These are phyloP conservation scores for Polypedilum vanderplanki DNA, from an alignment of 1,140 invertebrate genomes.

Conservation along the genomic window DNA sequence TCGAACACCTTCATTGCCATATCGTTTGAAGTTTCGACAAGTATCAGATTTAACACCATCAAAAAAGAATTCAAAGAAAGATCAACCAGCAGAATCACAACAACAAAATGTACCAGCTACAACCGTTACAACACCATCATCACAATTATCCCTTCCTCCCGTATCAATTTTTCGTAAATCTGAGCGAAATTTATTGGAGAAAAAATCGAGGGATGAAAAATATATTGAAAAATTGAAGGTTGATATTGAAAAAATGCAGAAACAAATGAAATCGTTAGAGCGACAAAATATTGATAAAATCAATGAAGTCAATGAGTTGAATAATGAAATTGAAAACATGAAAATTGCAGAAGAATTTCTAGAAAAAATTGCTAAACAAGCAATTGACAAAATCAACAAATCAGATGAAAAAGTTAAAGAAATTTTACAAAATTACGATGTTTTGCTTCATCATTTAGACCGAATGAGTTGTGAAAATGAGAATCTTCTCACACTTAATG, in stretches of 20 bases:
- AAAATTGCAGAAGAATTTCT: neutral
- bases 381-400: slow-evolving; percentile 8
- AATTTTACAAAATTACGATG: slow-evolving; percentile 15
- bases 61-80: slow-evolving; percentile 20
- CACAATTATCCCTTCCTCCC: neutral
- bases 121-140: neutral
- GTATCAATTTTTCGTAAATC: slow-evolving; percentile 21
- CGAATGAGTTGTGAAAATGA: slow-evolving; percentile 9
- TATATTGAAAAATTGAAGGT: neutral
- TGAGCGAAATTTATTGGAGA: slow-evolving; percentile 3
- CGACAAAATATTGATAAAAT: neutral
- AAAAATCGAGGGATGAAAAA: slow-evolving; percentile 20
- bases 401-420: slow-evolving; percentile 22
- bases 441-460: neutral
- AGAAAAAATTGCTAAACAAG: neutral
- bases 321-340: slow-evolving; percentile 10
- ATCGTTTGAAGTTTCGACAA: slow-evolving; percentile 24
- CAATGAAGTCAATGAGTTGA: slow-evolving; percentile 12
- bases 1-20: neutral
- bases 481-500: neutral
- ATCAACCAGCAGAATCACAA: neutral
- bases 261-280: neutral
- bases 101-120: neutral
- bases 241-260: neutral
- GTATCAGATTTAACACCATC: slow-evolving; percentile 21